These are phyloP conservation scores for Callyntrura sp. DNA, from an alignment of 2,888 invertebrate genomes.

Conservation along the genomic window DNA sequence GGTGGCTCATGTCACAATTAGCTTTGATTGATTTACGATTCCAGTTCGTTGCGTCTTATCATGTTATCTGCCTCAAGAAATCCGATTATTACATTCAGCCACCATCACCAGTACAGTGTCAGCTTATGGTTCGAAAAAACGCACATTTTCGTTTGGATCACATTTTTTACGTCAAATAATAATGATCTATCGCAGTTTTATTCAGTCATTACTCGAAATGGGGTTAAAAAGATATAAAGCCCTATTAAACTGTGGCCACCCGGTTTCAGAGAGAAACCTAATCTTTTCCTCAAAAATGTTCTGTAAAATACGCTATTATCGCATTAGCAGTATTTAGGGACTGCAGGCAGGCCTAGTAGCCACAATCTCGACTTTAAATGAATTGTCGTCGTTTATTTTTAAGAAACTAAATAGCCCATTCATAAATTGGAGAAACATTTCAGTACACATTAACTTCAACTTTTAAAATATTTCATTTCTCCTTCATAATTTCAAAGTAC, in stretches of 20 bases:
- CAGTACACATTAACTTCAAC: not conserved
- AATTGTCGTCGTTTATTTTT: constrained; percentile 27
- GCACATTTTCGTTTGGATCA: not conserved
- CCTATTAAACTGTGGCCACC: constrained; percentile 19
- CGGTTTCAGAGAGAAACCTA: not conserved
- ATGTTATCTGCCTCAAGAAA: not conserved
- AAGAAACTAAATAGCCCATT: not conserved
- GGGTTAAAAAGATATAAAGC: not conserved
- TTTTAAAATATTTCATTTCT: not conserved
- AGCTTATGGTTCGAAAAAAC: not conserved
- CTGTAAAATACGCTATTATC: not conserved
- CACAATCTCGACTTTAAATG: not conserved
- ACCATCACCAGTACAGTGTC: not conserved
- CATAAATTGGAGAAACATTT: not conserved
- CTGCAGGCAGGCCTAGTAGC: not conserved
- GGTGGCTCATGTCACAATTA: constrained; percentile 62
- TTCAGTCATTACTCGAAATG: constrained; percentile 42
- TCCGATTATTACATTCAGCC: not conserved
- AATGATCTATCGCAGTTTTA: constrained; percentile 49
- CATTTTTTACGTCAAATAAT: constrained; percentile 23
- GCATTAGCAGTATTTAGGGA: not conserved
- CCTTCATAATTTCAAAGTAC: not conserved
- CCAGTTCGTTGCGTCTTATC: not conserved
- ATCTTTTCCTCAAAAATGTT: not conserved
- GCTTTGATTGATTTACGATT: constrained; percentile 70